Evolutionary conservation across 2,888 invertebrate species (phyloP), one percentile per base, ranked within the genome.

Genomic region (Boloria euphrosyne): DNA sequence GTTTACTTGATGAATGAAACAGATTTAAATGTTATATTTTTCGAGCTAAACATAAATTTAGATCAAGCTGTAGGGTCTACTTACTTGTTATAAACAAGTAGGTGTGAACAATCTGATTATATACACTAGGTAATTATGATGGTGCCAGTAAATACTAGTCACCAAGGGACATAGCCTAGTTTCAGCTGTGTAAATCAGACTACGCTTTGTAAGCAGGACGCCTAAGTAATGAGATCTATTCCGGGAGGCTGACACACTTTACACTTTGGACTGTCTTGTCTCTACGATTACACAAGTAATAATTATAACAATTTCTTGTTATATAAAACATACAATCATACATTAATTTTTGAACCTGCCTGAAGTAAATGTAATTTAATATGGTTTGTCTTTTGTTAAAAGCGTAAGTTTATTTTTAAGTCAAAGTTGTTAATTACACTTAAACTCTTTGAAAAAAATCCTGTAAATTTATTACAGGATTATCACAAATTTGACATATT

Each of bases 1-100:
- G 74, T 74, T 70, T 65, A 65, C 62, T 65, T 70, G 65, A 55
- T 51, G 55, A 62, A 54, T 63, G 52, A 55, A 65, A 63, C 44
- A 65, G 62, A 67, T 53, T 60, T 53, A 10, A 62, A 49, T n/a
- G 44, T 14, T 53, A 54, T 55, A 46, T 57, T 38, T 43, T 22
- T 43, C 47, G 17, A 63, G 17, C 44, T 38, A 49, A 16, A 13
- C 43, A 46, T 38, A 38, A 60, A 6, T 63, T 47, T 44, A 7
- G 3, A 18, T 47, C 14, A 59, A 49, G 17, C 16, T 6, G 6
- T 27, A 58, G 27, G 7, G 2, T 44, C 7, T 18, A 27, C 10
- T 22, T 22, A 22, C 3, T 22, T 22, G 10, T 38, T 10, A 38
- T 38, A 38, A 10, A 38, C 31, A 38, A 38, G 31, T 38, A 38